Evolutionary conservation across 2,888 invertebrate species (phyloP).

Genomic region (Rambutsinella grinnellia): DNA sequence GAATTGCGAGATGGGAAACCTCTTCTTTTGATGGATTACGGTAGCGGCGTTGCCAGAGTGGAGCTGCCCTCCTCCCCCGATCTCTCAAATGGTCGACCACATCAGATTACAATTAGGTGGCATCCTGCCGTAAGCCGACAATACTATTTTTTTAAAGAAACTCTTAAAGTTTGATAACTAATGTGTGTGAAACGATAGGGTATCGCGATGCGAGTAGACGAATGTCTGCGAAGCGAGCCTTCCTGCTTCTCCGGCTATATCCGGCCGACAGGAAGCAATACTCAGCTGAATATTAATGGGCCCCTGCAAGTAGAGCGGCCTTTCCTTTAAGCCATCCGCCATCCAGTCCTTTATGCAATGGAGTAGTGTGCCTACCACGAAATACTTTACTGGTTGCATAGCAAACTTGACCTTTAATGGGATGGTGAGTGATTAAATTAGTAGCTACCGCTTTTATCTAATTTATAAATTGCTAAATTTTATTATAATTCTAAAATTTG

Average conservation of each 20-base stretch:
- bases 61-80: slow-evolving; percentile 77
- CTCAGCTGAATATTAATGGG: slow-evolving; percentile 85
- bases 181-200: slow-evolving; percentile 35
- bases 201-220: slow-evolving; percentile 64
- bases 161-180: neutral
- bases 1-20: slow-evolving; percentile 88
- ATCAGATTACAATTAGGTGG: slow-evolving; percentile 85
- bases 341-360: slow-evolving; percentile 58
- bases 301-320: slow-evolving; percentile 83
- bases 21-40: slow-evolving; percentile 87
- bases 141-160: no score
- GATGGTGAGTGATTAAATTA: slow-evolving; percentile 71
- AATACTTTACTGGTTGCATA: slow-evolving; percentile 89
- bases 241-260: slow-evolving; percentile 52
- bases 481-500: slow-evolving; percentile 55
- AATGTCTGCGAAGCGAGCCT: slow-evolving; percentile 55
- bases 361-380: slow-evolving; percentile 74
- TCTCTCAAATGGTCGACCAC: slow-evolving; percentile 87
- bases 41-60: slow-evolving; percentile 82
- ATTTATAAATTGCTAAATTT: slow-evolving; percentile 5
- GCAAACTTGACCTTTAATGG: slow-evolving; percentile 90
- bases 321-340: slow-evolving; percentile 61
- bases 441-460: neutral
- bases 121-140: slow-evolving; percentile 50
- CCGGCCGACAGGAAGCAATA: slow-evolving; percentile 77